Percentiles rank a stretch among this genome's conserved stretches.
These are phyloP conservation scores for Tuta absoluta DNA, from an alignment of 2,888 invertebrate genomes.

Conservation along the genomic window DNA sequence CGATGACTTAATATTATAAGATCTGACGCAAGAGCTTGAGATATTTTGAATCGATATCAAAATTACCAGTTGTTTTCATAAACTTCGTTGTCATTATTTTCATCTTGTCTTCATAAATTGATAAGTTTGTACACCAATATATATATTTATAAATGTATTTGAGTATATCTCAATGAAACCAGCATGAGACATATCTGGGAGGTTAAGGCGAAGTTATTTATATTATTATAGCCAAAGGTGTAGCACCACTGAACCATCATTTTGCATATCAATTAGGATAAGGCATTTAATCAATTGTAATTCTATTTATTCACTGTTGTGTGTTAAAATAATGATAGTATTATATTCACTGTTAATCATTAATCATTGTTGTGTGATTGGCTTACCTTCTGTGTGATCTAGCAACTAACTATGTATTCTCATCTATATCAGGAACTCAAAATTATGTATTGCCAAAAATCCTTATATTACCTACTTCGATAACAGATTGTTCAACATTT, in stretches of 20 bases:
- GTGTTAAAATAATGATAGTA: slow-evolving; percentile 39
- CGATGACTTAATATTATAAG: slow-evolving; percentile 35
- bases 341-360: slow-evolving; percentile 45
- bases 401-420: background rate
- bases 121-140: slow-evolving; percentile 28
- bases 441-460: background rate
- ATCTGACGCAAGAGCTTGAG: slow-evolving; percentile 63
- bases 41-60: background rate
- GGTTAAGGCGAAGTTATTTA: slow-evolving; percentile 39
- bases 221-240: slow-evolving; percentile 32
- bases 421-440: background rate
- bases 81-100: background rate
- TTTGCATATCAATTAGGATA: slow-evolving; percentile 70
- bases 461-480: background rate
- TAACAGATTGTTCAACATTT: no score
- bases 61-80: background rate
- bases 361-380: slow-evolving; percentile 44
- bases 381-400: slow-evolving; percentile 38
- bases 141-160: slow-evolving; percentile 21
- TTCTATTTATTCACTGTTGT: slow-evolving; percentile 52
- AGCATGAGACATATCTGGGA: slow-evolving; percentile 64
- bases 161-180: slow-evolving; percentile 49
- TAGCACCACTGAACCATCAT: slow-evolving; percentile 48
- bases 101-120: background rate
- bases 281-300: slow-evolving; percentile 48